Evolutionary conservation across 2,797 vertebrate species (phyloP).

Genomic region (Chelidonichthys spinosus): DNA sequence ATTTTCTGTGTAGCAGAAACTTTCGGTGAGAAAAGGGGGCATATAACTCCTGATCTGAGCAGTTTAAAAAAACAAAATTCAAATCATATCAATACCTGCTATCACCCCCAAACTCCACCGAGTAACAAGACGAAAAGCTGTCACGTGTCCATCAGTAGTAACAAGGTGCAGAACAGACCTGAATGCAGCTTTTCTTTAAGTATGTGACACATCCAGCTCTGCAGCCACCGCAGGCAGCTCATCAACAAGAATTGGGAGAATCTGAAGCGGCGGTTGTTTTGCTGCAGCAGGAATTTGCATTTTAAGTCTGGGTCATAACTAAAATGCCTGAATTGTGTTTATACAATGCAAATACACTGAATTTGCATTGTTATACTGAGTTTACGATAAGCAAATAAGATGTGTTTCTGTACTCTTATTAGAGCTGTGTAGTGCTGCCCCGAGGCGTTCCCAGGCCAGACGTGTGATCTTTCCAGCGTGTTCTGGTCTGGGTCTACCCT

Average conservation of each 20-base stretch:
- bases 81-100: background rate
- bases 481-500: no score
- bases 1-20: background rate
- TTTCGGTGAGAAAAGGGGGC: background rate
- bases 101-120: background rate
- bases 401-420: background rate
- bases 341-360: no score
- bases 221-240: background rate
- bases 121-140: background rate
- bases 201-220: background rate
- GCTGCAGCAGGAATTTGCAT: background rate
- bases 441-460: no score
- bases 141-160: background rate
- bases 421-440: background rate
- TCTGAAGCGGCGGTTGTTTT: background rate
- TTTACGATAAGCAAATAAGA: background rate
- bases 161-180: background rate
- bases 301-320: background rate
- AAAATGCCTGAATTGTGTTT: no score
- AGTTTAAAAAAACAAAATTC: background rate
- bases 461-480: no score
- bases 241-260: constrained; percentile 1
- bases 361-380: no score
- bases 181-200: background rate
- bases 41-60: background rate